Base-by-base conservation (phyloP, 2,797 vertebrate genomes). In the Ptychadena robeensis region DNA sequence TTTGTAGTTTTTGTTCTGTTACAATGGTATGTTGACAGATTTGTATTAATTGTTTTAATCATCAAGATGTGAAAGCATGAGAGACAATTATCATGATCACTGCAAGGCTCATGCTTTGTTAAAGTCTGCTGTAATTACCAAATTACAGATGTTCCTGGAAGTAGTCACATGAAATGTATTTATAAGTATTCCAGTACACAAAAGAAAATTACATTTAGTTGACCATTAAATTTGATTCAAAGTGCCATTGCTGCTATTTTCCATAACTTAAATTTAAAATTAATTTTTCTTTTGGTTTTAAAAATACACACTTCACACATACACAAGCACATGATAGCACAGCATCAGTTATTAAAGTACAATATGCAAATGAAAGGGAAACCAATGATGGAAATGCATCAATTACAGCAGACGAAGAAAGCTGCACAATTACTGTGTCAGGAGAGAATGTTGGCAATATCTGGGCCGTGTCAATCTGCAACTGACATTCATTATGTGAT, bases 1-100 rank as follows among this genome's bases (percentile, higher is more conserved):
- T 37, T 11, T 66, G 28, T 31, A 64, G 25, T 76, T 77, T 48
- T 48, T 77, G 61, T 57, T 79, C 76, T 68, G 75, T 40, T 59
- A 57, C 65, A 53, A 32, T 78, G 61, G 64, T 66, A 78, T 53
- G 40, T 69, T 69, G 65, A 79, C 65, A 79, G 67, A 69, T 69
- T 68, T 79, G 9, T 79, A 78, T 78, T 78, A 78, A 67, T 22
- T 68, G 75, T 67, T 78, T 30, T 78, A 79, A 79, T 79, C 76
- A 57, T 30, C 8, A 59, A 53, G 44, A 68, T 59, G 31, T 57
- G n/a, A 68, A 68, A 59, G 40, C 67, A 57, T 69, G 31, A 69
- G 65, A 18, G 40, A 59, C 69, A 69, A 79, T 79, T 79, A 68
- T 34, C 12, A 22, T 68, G 76, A 68, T 68, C 65, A 79, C 40